Evolutionary conservation across 1,140 invertebrate genomes (phyloP), one percentile per base, ranked within the genome.

Genomic region (Dreissena polymorpha): DNA sequence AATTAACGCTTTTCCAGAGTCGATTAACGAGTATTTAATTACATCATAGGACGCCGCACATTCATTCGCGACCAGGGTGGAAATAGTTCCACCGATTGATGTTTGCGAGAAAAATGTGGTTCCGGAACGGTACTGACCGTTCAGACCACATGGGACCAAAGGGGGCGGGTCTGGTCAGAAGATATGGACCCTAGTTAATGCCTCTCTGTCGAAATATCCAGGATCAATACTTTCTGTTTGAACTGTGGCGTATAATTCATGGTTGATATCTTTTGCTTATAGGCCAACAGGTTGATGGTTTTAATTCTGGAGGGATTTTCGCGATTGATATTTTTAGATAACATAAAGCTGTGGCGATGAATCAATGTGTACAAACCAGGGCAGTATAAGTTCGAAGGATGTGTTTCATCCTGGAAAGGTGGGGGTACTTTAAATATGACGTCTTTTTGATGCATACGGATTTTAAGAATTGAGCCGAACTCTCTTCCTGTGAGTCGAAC

Each of bases 1-100:
- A 69, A 78, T 78, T 69, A 78, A 57, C 50, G 64, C 76, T 69
- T 49, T 78, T 12, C 6, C 53, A 27, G 39, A 27, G 12, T 49
- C 76, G 64, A 65, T 53, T 78, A 78, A 78, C 68, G 76, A 78
- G 65, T 23, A 53, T 53, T 78, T 78, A 21, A 69, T 57, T 50
- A 55, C 55, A 23, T 25, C 21, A 78, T 69, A 78, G 23, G 25
- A 25, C 27, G 51, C 76, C 65, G 76, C 67, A 6, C 27, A 16
- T 21, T 78, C 39, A 69, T 25, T 68, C 67, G 49, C 60, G 16
- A 10, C 10, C 21, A 60, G 57, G 57, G 57, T 18, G 57, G 16
- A 23, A 2, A 39, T 39, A 23, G 16, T 60, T 60, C 57, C 57
- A 23, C 57, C 57, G 57, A n/a, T 18, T 60, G 57, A 60, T n/a